Evolutionary conservation across 2,797 vertebrate genomes (phyloP).

Genomic region (Cuniculus paca): DNA sequence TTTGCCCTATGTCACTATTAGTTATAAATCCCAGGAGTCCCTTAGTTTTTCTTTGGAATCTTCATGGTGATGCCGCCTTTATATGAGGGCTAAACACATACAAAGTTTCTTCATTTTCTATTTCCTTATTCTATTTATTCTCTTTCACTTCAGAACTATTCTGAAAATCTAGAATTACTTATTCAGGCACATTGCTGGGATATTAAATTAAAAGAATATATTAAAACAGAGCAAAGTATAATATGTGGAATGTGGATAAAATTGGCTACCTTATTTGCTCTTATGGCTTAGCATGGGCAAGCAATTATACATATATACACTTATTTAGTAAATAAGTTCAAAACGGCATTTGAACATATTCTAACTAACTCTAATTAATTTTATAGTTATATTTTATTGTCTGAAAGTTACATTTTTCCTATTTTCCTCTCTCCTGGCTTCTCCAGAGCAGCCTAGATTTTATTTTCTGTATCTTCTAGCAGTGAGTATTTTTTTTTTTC

Average conservation of each 20-base stretch:
- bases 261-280: neutral
- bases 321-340: neutral
- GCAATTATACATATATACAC: neutral
- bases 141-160: neutral
- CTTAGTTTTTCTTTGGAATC: neutral
- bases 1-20: neutral
- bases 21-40: neutral
- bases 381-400: neutral
- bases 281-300: neutral
- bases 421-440: neutral
- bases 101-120: neutral
- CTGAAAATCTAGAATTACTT: slow-evolving; percentile 18
- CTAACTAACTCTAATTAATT: neutral
- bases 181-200: neutral
- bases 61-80: neutral
- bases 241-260: neutral
- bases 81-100: neutral
- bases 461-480: neutral
- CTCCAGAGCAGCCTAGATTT: neutral
- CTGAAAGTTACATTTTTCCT: neutral
- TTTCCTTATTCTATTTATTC: neutral
- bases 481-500: neutral
- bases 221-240: neutral
- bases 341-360: neutral
- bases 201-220: neutral